These are phyloP conservation scores for Dendropsophus ebraccatus DNA, from an alignment of 2,113 vertebrate species.

Conservation along the genomic window DNA sequence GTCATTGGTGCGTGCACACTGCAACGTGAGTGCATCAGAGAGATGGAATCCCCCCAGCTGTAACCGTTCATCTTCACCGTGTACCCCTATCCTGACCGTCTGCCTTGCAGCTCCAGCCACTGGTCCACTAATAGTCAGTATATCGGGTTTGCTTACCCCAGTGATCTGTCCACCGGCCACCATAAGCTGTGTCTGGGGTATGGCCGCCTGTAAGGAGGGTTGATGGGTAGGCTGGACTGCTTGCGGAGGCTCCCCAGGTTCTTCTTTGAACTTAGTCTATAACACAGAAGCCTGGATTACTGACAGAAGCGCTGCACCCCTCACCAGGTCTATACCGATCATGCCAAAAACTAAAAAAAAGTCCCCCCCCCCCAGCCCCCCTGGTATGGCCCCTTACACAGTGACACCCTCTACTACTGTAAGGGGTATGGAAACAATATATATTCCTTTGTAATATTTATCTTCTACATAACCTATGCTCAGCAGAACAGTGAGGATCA, in stretches of 20 bases:
- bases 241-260: slow-evolving; percentile 85
- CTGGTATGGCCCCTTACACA: too few species aligned
- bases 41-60: not conserved
- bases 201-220: slow-evolving; percentile 84
- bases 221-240: slow-evolving; percentile 86
- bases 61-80: too few species aligned
- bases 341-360: not conserved
- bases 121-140: not conserved
- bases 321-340: not conserved
- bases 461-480: too few species aligned
- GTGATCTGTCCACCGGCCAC: slow-evolving; percentile 96
- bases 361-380: too few species aligned
- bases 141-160: slow-evolving; percentile 83
- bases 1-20: not conserved
- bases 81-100: not conserved
- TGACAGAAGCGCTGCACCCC: not conserved
- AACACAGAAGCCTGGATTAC: slow-evolving; percentile 59
- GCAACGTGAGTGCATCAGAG: not conserved
- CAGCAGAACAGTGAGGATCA: too few species aligned
- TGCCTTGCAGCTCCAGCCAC: not conserved
- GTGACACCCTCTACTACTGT: not conserved
- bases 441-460: too few species aligned
- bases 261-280: slow-evolving; percentile 91
- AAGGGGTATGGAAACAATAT: not conserved
- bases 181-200: slow-evolving; percentile 96